These are phyloP conservation scores for Melanotaenia parkinsoni DNA, from an alignment of 2,797 vertebrate genomes.

Conservation along the genomic window DNA sequence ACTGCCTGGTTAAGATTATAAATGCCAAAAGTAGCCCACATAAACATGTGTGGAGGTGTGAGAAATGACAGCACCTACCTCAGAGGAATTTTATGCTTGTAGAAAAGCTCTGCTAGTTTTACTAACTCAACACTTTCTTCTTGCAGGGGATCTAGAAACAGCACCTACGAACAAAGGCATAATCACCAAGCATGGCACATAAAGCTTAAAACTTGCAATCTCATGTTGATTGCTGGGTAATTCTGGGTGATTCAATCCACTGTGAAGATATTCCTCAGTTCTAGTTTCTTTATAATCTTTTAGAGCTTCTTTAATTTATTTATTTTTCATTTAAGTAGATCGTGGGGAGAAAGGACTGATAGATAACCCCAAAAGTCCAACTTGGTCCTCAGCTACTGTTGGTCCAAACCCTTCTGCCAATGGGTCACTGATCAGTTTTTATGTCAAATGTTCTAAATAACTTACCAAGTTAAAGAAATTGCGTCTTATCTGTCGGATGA, in stretches of 20 bases:
- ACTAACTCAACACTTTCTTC: constrained; percentile 88
- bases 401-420: too few species aligned
- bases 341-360: not conserved
- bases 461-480: constrained; percentile 97
- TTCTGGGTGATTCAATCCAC: not conserved
- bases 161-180: constrained; percentile 71
- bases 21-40: constrained; percentile 45
- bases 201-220: not conserved
- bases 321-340: not conserved
- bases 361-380: not conserved
- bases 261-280: not conserved
- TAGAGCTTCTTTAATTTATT: not conserved
- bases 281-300: not conserved
- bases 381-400: not conserved
- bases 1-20: constrained; percentile 63
- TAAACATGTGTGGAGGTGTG: constrained; percentile 40
- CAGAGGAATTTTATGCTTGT: constrained; percentile 91
- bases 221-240: not conserved
- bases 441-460: constrained; percentile 4
- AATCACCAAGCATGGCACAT: not conserved
- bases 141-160: constrained; percentile 89
- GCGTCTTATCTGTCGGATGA: constrained; percentile 89
- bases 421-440: not conserved
- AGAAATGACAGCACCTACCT: constrained; percentile 80
- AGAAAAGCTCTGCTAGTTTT: constrained; percentile 91